These are phyloP conservation scores for Cynoglossus semilaevis DNA, from an alignment of 2,113 vertebrate genomes.

Conservation along the genomic window DNA sequence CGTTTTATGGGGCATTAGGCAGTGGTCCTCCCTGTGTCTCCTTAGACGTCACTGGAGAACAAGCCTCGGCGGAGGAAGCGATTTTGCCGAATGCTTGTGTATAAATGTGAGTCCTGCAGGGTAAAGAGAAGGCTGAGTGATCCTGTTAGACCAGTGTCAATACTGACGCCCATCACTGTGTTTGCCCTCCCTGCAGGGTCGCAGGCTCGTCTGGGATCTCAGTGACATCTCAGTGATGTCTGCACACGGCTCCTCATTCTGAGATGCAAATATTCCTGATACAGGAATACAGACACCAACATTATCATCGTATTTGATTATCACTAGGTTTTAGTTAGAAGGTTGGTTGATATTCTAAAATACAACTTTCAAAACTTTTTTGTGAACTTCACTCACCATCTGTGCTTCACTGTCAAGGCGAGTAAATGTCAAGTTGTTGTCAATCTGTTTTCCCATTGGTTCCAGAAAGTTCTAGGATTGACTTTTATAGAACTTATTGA, in stretches of 20 bases:
- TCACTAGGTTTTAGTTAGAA: too few species aligned
- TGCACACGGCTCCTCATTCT: slow-evolving; percentile 29
- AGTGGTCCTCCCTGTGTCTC: slow-evolving; percentile 64
- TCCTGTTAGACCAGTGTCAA: slow-evolving; percentile 70
- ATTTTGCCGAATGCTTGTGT: slow-evolving; percentile 48
- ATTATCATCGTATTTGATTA: too few species aligned
- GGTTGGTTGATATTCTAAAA: too few species aligned
- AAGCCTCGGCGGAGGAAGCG: slow-evolving; percentile 25
- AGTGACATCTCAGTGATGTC: slow-evolving; percentile 60
- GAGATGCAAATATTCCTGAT: slow-evolving; percentile 39
- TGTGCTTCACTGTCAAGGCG: too few species aligned
- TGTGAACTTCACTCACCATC: too few species aligned
- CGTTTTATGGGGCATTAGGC: slow-evolving; percentile 73
- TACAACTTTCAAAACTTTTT: too few species aligned
- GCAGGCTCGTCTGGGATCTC: slow-evolving; percentile 50
- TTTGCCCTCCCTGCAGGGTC: slow-evolving; percentile 60
- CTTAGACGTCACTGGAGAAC: slow-evolving; percentile 52
- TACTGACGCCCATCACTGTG: slow-evolving; percentile 69
- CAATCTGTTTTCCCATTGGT: too few species aligned
- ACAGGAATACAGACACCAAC: too few species aligned
- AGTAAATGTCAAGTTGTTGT: too few species aligned
- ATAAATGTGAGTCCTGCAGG: slow-evolving; percentile 51
- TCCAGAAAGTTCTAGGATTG: too few species aligned
- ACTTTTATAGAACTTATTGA: too few species aligned
- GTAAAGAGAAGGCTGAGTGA: slow-evolving; percentile 61